Evolutionary conservation across 2,797 vertebrate species (phyloP), one percentile per base, ranked within the genome.

Genomic region (Epinephelus awoara): DNA sequence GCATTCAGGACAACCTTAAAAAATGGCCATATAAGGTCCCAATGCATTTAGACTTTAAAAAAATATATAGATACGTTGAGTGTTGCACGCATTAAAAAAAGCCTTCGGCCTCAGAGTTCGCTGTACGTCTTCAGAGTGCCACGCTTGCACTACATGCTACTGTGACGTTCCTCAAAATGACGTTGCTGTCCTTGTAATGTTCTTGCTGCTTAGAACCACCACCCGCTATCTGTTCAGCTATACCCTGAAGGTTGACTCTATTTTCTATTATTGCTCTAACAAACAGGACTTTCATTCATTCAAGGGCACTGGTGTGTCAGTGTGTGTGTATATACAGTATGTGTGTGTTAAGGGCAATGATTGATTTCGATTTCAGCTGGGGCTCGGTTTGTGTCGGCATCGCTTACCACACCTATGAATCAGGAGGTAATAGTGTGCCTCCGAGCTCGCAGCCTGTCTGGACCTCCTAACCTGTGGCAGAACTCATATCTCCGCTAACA

Each of bases 321-420:
- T 57, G 12, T 67, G 44, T 63, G 34, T 55, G 25, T 56, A 8
- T 52, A 21, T 52, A 58, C 14, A 23, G 74, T 71, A 23, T 38
- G 46, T 82, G 73, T 64, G 23, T 47, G 61, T 89, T 82, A 65
- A 80, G 64, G 68, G 65, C 70, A 77, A 79, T 82, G 84, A 93
- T 70, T 89, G 91, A 93, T 93, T 93, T 87, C 75, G 66, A 75
- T 91, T 91, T 90, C 85, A 87, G 77, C 76, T 70, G 72, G 75
- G 82, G 79, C 82, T 83, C 56, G 52, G 81, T 88, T 63, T 79
- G 80, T 89, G 91, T 94, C 91, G 5, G 78, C 59, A 70, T 89
- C 27, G 6, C 85, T 94, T 91, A 89, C 87, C 74, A 83, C 75
- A 74, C 77, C 88, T 83, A 91, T 92, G 85, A 91, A 93, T 92